Evolutionary conservation across 2,888 invertebrate species (phyloP).

Genomic region (Trichogramma dendrolimi): DNA sequence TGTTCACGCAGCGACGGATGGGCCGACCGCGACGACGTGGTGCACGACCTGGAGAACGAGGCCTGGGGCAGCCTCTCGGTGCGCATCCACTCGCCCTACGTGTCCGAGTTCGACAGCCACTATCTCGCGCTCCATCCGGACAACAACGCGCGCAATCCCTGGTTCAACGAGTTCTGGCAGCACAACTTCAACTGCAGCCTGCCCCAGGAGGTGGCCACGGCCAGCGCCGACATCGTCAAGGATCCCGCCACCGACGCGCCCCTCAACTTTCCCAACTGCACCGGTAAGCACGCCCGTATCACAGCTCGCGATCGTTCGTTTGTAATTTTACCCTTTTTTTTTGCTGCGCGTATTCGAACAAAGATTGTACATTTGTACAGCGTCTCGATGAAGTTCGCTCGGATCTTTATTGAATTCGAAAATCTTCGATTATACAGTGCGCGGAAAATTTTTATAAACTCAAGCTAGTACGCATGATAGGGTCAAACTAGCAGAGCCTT

Average conservation of each 20-base stretch:
- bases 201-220: constrained; percentile 13
- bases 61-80: constrained; percentile 71
- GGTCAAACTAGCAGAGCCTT: no score
- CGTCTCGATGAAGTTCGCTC: no score
- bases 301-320: no score
- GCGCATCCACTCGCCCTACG: constrained; percentile 70
- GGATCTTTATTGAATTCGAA: no score
- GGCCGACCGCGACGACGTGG: constrained; percentile 72
- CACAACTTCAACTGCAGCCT: constrained; percentile 63
- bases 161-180: constrained; percentile 77
- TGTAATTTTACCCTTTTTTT: no score
- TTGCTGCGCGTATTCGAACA: no score
- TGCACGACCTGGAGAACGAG: constrained; percentile 61
- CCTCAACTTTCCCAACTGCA: constrained; percentile 23
- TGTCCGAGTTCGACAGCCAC: constrained; percentile 62
- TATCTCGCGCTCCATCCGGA: constrained; percentile 64
- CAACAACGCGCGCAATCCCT: constrained; percentile 66
- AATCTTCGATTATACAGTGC: no score
- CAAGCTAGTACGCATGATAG: no score
- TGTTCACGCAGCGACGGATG: constrained; percentile 65
- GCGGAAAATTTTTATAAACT: no score
- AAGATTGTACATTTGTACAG: no score
- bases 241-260: constrained; percentile 11
- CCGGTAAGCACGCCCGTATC: constrained; percentile 20
- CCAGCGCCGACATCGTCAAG: constrained; percentile 5